phyloP scores from a whole-genome alignment of 2,797 vertebrate species.

The Alcedo atthis region DNA sequence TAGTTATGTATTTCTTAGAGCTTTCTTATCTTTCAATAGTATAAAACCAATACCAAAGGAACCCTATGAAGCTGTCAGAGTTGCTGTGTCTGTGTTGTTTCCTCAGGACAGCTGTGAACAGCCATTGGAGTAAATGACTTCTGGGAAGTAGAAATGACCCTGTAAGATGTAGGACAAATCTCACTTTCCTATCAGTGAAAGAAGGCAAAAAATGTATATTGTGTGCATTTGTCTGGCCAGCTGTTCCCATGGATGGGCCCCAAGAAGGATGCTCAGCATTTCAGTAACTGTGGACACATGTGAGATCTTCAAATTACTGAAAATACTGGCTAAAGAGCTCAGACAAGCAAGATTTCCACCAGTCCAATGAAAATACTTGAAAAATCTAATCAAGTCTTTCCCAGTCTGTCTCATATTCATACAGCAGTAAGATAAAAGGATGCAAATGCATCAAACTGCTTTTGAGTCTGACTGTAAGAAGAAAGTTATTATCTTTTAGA shows the following conservation, averaged over 20 bases:
- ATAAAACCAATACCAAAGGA: background rate
- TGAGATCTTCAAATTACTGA: background rate
- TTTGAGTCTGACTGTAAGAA: background rate
- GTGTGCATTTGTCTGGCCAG: background rate
- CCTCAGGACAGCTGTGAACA: background rate
- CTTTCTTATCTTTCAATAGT: background rate
- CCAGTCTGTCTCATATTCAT: background rate
- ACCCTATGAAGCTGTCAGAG: background rate
- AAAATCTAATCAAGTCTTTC: background rate
- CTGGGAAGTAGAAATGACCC: background rate
- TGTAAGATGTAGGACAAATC: background rate
- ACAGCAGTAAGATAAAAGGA: background rate
- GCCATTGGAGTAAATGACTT: background rate
- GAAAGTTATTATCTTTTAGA: background rate
- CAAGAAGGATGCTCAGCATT: background rate
- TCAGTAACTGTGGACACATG: background rate
- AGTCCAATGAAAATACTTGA: background rate
- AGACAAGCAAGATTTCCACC: background rate
- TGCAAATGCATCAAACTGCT: background rate
- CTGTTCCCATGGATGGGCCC: background rate
- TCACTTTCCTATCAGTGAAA: background rate
- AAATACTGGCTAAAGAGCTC: background rate
- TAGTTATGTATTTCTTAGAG: background rate
- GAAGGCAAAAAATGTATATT: background rate
- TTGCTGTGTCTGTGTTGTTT: background rate